Conservation (phyloP, 2,113 vertebrate genomes). For the Danionella cerebrum region DNA sequence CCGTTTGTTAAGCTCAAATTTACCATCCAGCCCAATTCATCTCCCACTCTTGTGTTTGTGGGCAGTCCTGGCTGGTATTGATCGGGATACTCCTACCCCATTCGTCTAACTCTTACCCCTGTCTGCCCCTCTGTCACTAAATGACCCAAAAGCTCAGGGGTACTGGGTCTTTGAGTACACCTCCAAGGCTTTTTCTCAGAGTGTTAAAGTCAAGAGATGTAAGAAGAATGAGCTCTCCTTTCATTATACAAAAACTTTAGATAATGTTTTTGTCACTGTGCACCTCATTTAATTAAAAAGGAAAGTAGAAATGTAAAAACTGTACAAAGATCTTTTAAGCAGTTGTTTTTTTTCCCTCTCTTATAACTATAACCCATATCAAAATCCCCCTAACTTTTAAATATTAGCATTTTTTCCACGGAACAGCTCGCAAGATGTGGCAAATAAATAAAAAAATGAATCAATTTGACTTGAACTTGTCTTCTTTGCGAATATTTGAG, state of each 20-base stretch:
- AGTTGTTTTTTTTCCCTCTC: too few species aligned
- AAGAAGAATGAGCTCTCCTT: too few species aligned
- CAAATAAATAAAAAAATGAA: too few species aligned
- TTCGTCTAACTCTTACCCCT: slow-evolving; percentile 22
- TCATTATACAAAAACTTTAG: too few species aligned
- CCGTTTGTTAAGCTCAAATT: slow-evolving; percentile 21
- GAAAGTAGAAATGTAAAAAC: slow-evolving; percentile 1
- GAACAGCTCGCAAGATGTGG: too few species aligned
- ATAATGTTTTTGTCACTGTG: neutral
- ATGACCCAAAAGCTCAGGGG: slow-evolving; percentile 1
- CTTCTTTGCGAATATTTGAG: too few species aligned
- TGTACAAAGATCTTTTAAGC: slow-evolving; percentile 3
- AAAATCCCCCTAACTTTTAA: too few species aligned
- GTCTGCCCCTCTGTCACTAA: slow-evolving; percentile 1
- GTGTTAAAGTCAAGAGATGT: too few species aligned
- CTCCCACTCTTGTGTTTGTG: neutral
- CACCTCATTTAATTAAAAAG: neutral
- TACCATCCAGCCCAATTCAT: neutral
- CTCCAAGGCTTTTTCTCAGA: neutral
- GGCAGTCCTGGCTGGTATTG: slow-evolving; percentile 28
- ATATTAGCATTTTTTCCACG: too few species aligned
- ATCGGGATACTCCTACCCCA: neutral
- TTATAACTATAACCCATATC: too few species aligned
- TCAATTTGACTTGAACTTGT: too few species aligned
- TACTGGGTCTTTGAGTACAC: slow-evolving; percentile 7